Base-by-base conservation (phyloP, 2,797 vertebrate genomes). In the Anabacerthia variegaticeps region DNA sequence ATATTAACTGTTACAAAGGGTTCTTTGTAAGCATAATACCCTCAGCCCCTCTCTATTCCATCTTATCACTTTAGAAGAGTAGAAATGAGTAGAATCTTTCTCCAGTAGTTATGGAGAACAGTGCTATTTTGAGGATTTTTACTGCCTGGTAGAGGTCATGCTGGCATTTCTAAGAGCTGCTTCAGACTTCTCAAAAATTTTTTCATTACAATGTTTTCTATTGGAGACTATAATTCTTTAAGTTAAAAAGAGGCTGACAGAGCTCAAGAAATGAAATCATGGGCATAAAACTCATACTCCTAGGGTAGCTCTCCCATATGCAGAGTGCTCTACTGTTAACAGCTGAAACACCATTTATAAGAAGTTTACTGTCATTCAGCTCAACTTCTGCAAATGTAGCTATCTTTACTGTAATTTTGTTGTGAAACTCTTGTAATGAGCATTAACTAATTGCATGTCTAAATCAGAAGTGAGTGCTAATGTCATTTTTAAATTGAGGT, bases 171-270 rank as follows among this genome's bases (percentile, higher is more conserved):
- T 85, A 76, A 95, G 78, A 88, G 63, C 68, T 94, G 13, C 94
- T 97, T 94, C 92, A 95, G 56, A 88, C 52, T 78, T 86, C 83
- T 91, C 72, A 8, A 93, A 74, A 52, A 74, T 16, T 75, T 87
- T 95, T 95, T 96, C 89, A 94, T 95, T 86, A 95, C 77, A 58
- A 84, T 94, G 61, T 85, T 97, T 97, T 94, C 71, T 95, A 19
- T 37, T 92, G 87, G 75, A 62, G 46, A 87, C 92, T 88, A 58
- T 89, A 90, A 81, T 84, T 65, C 93, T 84, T 94, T 51, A 69
- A 73, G 43, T 51, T 89, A 86, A 95, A 94, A 96, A 4, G 72
- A 92, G 75, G 19, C 65, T 88, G 83, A 63, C 51, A 83, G n/a
- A 39, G 30, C 39, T 63, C 12, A 92, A 76, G 51, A 81, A 87